Evolutionary conservation across 2,888 invertebrate species (phyloP).

Genomic region (Conchocele bisecta): DNA sequence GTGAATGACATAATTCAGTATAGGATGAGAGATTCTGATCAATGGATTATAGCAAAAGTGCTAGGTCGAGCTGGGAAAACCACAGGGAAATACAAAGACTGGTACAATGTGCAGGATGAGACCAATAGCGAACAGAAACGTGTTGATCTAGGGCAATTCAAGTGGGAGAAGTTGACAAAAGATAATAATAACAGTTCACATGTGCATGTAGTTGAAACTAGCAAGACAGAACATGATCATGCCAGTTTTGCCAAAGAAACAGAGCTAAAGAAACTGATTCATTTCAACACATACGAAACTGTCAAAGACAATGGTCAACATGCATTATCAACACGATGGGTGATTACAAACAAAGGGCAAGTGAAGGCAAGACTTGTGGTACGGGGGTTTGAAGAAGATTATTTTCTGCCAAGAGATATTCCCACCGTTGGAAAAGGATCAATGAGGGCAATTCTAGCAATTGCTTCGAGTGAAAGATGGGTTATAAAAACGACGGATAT

Average conservation of each 20-base stretch:
- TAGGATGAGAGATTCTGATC: not conserved
- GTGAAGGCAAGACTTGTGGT: conserved; percentile 32
- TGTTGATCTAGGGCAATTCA: conserved; percentile 2
- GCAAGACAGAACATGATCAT: not conserved
- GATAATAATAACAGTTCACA: not conserved
- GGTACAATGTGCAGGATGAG: conserved; percentile 26
- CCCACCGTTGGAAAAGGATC: conserved; percentile 33
- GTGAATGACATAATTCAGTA: not conserved
- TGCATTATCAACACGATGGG: conserved; percentile 20
- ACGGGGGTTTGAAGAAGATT: conserved; percentile 32
- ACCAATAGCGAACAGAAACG: conserved; percentile 4
- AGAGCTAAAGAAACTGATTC: conserved; percentile 40
- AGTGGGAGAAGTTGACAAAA: not conserved
- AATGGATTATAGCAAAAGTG: conserved; percentile 17
- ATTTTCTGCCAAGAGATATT: conserved; percentile 17
- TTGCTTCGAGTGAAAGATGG: conserved; percentile 28
- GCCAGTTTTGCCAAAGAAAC: conserved; percentile 22
- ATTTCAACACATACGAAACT: conserved; percentile 15
- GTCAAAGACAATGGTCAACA: conserved; percentile 2
- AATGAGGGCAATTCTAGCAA: conserved; percentile 19
- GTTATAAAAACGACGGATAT: conserved; percentile 53
- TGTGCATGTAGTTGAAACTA: not conserved
- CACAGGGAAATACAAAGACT: conserved; percentile 17
- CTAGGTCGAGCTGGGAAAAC: conserved; percentile 23
- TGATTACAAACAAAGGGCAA: conserved; percentile 30